Conservation (phyloP, 2,113 vertebrate species). For the Lampris incognitus region DNA sequence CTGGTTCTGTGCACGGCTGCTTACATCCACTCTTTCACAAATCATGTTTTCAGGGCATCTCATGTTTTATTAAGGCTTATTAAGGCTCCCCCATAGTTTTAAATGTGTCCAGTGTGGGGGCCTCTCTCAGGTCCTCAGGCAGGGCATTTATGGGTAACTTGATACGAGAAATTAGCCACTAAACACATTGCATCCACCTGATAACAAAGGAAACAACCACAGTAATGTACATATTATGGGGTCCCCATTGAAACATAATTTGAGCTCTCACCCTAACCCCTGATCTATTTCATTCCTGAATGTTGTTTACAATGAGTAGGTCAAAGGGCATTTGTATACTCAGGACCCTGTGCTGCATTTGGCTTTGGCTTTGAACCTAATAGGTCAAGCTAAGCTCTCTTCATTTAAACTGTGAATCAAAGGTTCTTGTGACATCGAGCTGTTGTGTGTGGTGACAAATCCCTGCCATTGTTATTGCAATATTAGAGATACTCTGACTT, state of each 20-base stretch:
- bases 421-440: background rate
- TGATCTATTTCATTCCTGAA: background rate
- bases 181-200: background rate
- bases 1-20: no score
- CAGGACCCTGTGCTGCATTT: conserved; percentile 45
- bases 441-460: conserved; percentile 3
- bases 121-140: no score
- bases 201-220: background rate
- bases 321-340: conserved; percentile 34
- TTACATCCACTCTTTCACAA: no score
- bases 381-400: conserved; percentile 8
- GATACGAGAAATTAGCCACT: background rate
- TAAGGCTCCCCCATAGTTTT: no score
- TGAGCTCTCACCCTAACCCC: no score
- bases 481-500: conserved; percentile 2
- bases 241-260: no score
- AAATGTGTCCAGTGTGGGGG: no score
- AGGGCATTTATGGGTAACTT: background rate
- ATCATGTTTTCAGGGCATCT: no score
- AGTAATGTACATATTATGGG: background rate
- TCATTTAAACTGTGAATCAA: conserved; percentile 43
- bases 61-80: no score
- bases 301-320: conserved; percentile 29
- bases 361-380: conserved; percentile 25
- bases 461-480: background rate